These are phyloP conservation scores for Heliocidaris erythrogramma DNA, from an alignment of 35 echinoderm and acorn worm species.

Conservation along the genomic window DNA sequence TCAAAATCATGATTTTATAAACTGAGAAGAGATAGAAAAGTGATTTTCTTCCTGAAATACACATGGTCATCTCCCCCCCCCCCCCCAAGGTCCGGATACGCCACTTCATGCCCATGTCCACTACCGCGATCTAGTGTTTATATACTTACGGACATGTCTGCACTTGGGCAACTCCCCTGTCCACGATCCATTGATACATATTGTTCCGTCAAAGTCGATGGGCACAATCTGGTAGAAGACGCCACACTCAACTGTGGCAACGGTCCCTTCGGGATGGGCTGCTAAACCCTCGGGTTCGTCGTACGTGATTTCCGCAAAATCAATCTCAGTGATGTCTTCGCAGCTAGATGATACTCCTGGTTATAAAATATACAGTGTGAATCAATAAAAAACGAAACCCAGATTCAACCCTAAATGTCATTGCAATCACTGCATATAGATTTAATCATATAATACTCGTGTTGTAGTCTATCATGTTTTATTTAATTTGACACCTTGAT, in stretches of 20 bases:
- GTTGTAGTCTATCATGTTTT: too few relatives aligned
- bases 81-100: too few relatives aligned
- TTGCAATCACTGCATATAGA: too few relatives aligned
- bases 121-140: not conserved
- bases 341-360: not conserved
- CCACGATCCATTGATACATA: not conserved
- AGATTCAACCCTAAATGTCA: not conserved
- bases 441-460: too few relatives aligned
- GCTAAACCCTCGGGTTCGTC: not conserved
- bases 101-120: too few relatives aligned
- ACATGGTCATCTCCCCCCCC: too few relatives aligned
- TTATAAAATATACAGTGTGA: not conserved
- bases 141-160: not conserved
- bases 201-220: not conserved
- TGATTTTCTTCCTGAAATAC: too few relatives aligned
- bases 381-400: not conserved
- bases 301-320: conserved; percentile 2
- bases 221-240: not conserved
- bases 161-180: not conserved
- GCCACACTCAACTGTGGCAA: not conserved
- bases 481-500: too few relatives aligned
- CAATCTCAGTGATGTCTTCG: not conserved
- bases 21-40: too few relatives aligned
- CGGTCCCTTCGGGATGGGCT: not conserved
- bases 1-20: too few relatives aligned